phyloP scores from a whole-genome alignment of 2,113 vertebrate species.

The Apteryx owenii region DNA sequence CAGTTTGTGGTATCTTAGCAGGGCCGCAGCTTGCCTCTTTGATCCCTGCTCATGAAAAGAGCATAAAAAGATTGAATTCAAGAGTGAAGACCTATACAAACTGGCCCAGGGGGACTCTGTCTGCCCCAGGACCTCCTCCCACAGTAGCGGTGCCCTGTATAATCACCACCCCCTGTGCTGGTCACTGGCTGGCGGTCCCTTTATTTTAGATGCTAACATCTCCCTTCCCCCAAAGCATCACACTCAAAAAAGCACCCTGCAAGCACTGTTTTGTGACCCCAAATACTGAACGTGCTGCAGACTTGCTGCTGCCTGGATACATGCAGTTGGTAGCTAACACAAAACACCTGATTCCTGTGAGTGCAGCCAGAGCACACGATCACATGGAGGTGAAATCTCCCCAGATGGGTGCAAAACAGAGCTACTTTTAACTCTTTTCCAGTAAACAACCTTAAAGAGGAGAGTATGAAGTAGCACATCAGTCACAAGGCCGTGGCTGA shows the following conservation, averaged over 20 bases:
- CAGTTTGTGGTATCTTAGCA: neutral
- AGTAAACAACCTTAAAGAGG: neutral
- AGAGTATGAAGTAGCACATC: neutral
- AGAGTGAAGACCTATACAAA: neutral
- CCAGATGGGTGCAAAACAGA: neutral
- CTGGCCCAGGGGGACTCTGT: neutral
- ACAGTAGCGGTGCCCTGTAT: neutral
- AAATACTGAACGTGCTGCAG: accelerated
- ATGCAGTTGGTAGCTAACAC: accelerated
- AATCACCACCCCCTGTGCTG: neutral
- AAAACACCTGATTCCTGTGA: neutral
- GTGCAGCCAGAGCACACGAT: neutral
- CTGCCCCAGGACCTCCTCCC: neutral
- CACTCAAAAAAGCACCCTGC: neutral
- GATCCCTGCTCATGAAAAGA: neutral
- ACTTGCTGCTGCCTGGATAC: neutral
- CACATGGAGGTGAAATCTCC: neutral
- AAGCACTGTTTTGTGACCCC: neutral
- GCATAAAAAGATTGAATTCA: neutral
- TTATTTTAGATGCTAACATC: neutral
- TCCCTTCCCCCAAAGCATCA: neutral
- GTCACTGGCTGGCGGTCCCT: neutral
- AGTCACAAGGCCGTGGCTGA: neutral
- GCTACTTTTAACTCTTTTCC: neutral
- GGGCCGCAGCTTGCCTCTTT: neutral